Evolutionary conservation across 2,797 vertebrate genomes (phyloP), one percentile per base, ranked within the genome.

Genomic region (Malurus leucopterus): DNA sequence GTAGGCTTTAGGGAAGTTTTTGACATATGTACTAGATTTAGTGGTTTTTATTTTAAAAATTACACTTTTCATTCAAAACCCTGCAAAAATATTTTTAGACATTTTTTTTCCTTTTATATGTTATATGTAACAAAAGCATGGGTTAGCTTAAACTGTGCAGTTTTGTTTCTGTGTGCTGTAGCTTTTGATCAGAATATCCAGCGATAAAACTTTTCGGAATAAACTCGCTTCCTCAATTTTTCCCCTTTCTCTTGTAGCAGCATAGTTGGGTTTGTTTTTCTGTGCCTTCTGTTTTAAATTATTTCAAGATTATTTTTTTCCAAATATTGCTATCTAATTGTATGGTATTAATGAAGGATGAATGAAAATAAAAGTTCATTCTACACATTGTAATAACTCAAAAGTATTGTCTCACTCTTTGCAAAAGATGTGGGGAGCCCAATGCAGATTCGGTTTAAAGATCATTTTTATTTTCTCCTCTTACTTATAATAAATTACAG

Each of bases 221-320:
- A 89, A 93, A 74, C 94, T 95, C 14, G n/a, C 54, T 86, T 79
- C 82, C 51, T 74, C 53, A 1, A 34, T 80, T 71, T 92, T 88
- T 63, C 75, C 55, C 55, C 78, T 82, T 94, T 77, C 57, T 65
- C 83, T 89, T 89, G 63, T 90, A 94, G 84, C 86, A 95, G 77
- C 73, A 69, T 96, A 91, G 87, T 92, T 96, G 85, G 87, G 73
- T 97, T 96, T 96, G 93, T 92, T 95, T 94, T 95, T 91, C 91
- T 91, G 94, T 97, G 97, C 96, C 96, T 97, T 97, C 90, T 86
- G 93, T 95, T 96, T 96, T 96, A 96, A 96, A 96, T 95, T 96
- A 96, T 96, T 96, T 95, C 88, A 83, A 87, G 85, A 61, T 88
- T 38, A 16, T 54, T 58, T 47, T 76, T 93, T 94, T 41, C 84